Conservation (phyloP, 2,113 vertebrate genomes). For the Leucosticte australis region DNA sequence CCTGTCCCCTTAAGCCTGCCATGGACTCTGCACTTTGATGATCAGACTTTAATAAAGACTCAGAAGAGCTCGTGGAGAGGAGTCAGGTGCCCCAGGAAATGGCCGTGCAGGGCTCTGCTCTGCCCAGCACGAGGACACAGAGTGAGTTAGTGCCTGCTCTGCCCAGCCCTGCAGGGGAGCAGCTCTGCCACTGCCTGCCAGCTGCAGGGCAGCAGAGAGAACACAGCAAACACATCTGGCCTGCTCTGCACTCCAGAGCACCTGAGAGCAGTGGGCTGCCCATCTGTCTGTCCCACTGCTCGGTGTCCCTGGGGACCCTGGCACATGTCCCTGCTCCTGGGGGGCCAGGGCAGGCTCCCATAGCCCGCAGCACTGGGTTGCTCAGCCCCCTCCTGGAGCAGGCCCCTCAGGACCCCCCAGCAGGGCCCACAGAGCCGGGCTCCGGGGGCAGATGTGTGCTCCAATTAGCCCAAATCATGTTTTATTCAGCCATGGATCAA, state of each 20-base stretch:
- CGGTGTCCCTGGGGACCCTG: background rate
- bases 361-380: background rate
- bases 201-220: background rate
- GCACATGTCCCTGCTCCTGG: accelerated
- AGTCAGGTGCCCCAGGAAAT: background rate
- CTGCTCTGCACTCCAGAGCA: too few species aligned
- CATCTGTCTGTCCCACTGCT: accelerated
- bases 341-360: background rate
- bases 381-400: background rate
- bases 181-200: background rate
- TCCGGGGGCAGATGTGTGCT: background rate
- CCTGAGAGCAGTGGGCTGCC: too few species aligned
- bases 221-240: background rate
- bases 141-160: background rate
- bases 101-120: background rate
- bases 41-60: background rate
- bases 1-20: background rate
- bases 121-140: accelerated
- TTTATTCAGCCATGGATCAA: background rate
- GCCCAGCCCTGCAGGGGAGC: background rate
- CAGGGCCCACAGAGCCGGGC: accelerated
- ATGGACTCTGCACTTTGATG: background rate
- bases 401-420: background rate
- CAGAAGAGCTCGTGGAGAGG: background rate
- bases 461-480: background rate